Percentiles rank a stretch among this genome's conserved stretches.
phyloP scores from a whole-genome alignment of 2,797 vertebrate species.

The Sebastes aleutianus region DNA sequence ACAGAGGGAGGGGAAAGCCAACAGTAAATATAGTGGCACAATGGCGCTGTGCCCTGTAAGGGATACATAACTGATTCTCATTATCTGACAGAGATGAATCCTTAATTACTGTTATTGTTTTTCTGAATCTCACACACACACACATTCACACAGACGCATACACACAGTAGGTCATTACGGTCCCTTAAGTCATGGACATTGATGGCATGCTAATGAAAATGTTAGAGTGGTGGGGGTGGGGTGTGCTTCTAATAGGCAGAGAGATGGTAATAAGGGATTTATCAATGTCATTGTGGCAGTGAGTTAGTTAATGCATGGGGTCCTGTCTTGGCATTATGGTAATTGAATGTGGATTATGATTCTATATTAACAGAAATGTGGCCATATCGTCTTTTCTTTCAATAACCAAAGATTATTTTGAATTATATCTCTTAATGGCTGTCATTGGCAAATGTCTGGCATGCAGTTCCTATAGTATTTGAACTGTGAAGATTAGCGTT shows the following conservation, averaged over 20 bases:
- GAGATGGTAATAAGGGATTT: slow-evolving; percentile 35
- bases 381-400: neutral
- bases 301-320: slow-evolving; percentile 17
- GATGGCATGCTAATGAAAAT: slow-evolving; percentile 26
- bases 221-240: neutral
- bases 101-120: slow-evolving; percentile 27
- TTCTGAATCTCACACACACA: neutral
- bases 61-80: slow-evolving; percentile 13
- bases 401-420: neutral
- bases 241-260: slow-evolving; percentile 11
- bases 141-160: neutral
- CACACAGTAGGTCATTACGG: slow-evolving; percentile 21
- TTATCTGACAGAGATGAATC: slow-evolving; percentile 30
- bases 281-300: slow-evolving; percentile 20
- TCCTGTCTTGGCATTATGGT: slow-evolving; percentile 19
- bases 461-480: neutral
- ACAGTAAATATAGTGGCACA: neutral
- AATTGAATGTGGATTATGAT: slow-evolving; percentile 32
- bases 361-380: slow-evolving; percentile 14
- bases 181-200: slow-evolving; percentile 33
- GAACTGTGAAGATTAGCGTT: slow-evolving; percentile 4
- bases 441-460: neutral
- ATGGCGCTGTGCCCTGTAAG: neutral
- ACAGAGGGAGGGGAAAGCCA: neutral
- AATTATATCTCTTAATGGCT: neutral